Conservation (phyloP, 2,113 vertebrate species). For the Osmerus eperlanus region DNA sequence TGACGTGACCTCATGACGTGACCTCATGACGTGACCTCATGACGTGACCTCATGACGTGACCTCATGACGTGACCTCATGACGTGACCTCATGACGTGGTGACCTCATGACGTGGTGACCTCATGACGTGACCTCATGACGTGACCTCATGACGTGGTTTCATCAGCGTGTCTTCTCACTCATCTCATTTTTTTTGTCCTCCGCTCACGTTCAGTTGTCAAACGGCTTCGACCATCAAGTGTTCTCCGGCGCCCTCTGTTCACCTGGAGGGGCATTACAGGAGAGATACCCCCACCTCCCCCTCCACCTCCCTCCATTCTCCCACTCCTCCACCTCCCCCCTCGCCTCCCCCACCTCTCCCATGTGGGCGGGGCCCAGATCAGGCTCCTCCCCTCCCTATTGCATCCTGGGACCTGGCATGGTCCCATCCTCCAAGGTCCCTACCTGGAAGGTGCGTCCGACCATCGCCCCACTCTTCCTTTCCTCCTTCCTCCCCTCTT, state of each 20-base stretch:
- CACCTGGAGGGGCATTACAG: slow-evolving; percentile 70
- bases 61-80: neutral
- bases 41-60: neutral
- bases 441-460: slow-evolving; percentile 93
- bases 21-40: neutral
- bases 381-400: slow-evolving; percentile 77
- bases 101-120: neutral
- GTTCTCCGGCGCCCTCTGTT: slow-evolving; percentile 76
- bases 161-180: slow-evolving; percentile 8
- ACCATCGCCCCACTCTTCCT: slow-evolving; percentile 35
- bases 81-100: slow-evolving; percentile 24
- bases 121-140: neutral
- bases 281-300: slow-evolving; percentile 78
- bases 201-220: slow-evolving; percentile 78
- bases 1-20: neutral
- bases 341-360: slow-evolving; percentile 67
- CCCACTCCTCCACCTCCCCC: slow-evolving; percentile 64
- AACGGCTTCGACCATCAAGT: slow-evolving; percentile 83
- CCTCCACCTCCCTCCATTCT: slow-evolving; percentile 80
- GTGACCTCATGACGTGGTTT: neutral
- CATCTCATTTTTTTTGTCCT: slow-evolving; percentile 32
- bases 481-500: neutral
- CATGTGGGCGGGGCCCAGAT: slow-evolving; percentile 78
- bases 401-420: slow-evolving; percentile 82
- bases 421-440: slow-evolving; percentile 86